Percentiles rank a stretch among this genome's conserved stretches.
phyloP scores from a whole-genome alignment of 1,140 invertebrate genomes.

The Bathynomus jamesi region DNA sequence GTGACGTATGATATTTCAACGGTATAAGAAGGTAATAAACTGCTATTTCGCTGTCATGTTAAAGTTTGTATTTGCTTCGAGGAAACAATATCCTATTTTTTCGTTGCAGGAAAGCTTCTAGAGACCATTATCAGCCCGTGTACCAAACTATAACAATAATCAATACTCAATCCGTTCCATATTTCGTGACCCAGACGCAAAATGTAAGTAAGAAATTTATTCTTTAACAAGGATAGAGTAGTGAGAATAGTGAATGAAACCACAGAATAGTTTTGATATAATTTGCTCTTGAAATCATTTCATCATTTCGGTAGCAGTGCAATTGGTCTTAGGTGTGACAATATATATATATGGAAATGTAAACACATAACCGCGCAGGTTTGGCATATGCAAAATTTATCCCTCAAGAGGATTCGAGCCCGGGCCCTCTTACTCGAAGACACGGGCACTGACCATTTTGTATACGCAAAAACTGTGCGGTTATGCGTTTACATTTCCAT shows the following conservation, averaged over 20 bases:
- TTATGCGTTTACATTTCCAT: too few species aligned
- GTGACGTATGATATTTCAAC: background rate
- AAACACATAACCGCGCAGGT: too few species aligned
- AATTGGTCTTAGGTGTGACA: background rate
- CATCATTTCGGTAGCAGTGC: too few species aligned
- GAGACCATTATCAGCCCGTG: slow-evolving; percentile 25
- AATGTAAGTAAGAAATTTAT: slow-evolving; percentile 18
- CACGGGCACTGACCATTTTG: too few species aligned
- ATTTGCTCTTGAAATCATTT: background rate
- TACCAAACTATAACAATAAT: slow-evolving; percentile 32
- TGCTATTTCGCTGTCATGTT: background rate
- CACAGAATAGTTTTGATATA: background rate
- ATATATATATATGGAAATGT: too few species aligned
- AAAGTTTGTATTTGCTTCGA: background rate
- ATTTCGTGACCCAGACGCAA: slow-evolving; percentile 36
- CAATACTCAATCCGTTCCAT: slow-evolving; percentile 35
- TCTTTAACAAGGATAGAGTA: too few species aligned
- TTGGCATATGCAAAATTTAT: too few species aligned
- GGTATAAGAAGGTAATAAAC: background rate
- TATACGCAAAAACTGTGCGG: too few species aligned
- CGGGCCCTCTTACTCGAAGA: too few species aligned
- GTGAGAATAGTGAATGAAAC: background rate
- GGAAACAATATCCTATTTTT: background rate
- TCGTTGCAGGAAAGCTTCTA: slow-evolving; percentile 22
- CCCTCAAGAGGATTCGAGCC: too few species aligned